Evolutionary conservation across 2,797 vertebrate genomes (phyloP).

Genomic region (Phataginus tricuspis): DNA sequence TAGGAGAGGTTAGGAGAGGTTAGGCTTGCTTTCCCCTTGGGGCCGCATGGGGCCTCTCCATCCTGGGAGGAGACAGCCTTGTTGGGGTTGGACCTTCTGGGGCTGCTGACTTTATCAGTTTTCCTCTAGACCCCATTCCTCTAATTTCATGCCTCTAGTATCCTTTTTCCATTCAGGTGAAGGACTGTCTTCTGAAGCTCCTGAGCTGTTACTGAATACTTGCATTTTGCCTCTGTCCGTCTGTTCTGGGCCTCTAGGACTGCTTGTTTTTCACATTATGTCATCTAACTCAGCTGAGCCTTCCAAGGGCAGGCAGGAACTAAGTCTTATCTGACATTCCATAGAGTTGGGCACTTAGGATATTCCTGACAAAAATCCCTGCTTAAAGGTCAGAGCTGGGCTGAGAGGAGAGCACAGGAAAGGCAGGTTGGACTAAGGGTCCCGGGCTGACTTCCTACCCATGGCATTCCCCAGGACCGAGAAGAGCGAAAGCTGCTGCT

Average conservation of each 20-base stretch:
- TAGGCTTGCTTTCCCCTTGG: not conserved
- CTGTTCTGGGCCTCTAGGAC: not conserved
- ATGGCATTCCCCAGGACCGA: constrained; percentile 85
- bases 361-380: constrained; percentile 23
- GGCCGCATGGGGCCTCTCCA: not conserved
- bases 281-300: not conserved
- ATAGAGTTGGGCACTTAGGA: not conserved
- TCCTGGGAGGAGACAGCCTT: not conserved
- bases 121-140: not conserved
- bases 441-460: constrained; percentile 11
- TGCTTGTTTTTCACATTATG: not conserved
- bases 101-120: not conserved
- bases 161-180: not conserved
- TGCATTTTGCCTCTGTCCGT: not conserved
- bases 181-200: constrained; percentile 20
- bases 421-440: not conserved
- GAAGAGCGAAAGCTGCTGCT: constrained; percentile 92
- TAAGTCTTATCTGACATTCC: not conserved
- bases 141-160: not conserved
- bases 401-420: not conserved
- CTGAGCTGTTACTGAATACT: not conserved
- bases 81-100: not conserved
- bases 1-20: not conserved
- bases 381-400: constrained; percentile 25
- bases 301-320: constrained; percentile 8